Evolutionary conservation across 2,113 vertebrate species (phyloP).

Genomic region (Microtus richardsoni): DNA sequence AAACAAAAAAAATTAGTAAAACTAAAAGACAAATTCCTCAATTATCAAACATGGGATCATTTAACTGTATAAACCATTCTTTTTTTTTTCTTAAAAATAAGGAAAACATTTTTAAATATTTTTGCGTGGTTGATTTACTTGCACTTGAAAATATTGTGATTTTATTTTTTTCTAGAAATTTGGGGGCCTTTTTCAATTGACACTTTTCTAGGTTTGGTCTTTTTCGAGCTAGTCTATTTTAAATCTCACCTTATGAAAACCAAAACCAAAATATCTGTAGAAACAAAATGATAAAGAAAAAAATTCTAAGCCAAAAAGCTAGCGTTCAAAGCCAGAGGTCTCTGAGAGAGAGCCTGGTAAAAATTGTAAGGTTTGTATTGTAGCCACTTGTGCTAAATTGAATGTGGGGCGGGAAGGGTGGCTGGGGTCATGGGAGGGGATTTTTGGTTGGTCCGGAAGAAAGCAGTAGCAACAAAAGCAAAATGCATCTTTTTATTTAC

Average conservation of each 20-base stretch:
- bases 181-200: conserved; percentile 93
- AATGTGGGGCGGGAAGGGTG: conserved; percentile 73
- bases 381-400: conserved; percentile 85
- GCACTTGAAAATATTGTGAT: conserved; percentile 90
- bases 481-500: conserved; percentile 90
- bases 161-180: conserved; percentile 89
- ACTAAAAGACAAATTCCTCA: conserved; percentile 88
- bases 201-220: conserved; percentile 81
- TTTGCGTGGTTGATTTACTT: conserved; percentile 89
- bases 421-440: conserved; percentile 74
- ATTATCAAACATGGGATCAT: conserved; percentile 86
- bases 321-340: conserved; percentile 84
- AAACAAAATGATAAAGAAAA: conserved; percentile 80
- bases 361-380: conserved; percentile 86
- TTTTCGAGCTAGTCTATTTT: conserved; percentile 85
- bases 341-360: conserved; percentile 85
- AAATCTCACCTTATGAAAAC: conserved; percentile 81
- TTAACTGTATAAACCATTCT: conserved; percentile 84
- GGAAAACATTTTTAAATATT: conserved; percentile 81
- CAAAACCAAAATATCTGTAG: conserved; percentile 80
- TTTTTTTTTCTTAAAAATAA: conserved; percentile 83
- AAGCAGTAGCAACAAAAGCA: conserved; percentile 83
- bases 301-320: conserved; percentile 84
- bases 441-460: conserved; percentile 82
- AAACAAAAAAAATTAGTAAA: conserved; percentile 83